Percentiles rank a stretch among this genome's conserved stretches.
Evolutionary conservation across 2,888 invertebrate genomes (phyloP).

Genomic region (Ichneumoninae sp.): DNA sequence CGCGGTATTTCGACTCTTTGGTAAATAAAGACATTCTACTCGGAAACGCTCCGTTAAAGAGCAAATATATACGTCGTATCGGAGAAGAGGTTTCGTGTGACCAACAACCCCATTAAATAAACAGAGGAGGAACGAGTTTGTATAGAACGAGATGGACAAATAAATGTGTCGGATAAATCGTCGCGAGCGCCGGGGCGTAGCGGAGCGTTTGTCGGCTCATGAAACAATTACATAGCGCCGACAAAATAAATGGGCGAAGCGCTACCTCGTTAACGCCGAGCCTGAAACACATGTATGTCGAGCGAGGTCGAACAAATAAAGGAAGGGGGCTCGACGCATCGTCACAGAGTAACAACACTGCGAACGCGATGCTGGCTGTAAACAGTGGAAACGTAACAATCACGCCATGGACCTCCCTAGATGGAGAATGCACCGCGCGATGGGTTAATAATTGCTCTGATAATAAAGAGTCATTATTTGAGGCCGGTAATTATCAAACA

Average conservation of each 20-base stretch:
- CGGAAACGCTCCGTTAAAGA: neutral
- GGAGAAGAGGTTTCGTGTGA: neutral
- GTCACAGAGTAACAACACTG: conserved; percentile 40
- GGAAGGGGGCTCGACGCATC: conserved; percentile 35
- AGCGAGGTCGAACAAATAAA: conserved; percentile 64
- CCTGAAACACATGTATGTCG: conserved; percentile 50
- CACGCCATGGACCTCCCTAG: neutral
- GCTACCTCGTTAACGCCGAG: conserved; percentile 58
- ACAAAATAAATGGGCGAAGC: conserved; percentile 72
- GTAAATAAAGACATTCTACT: neutral
- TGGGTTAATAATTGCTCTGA: conserved; percentile 53
- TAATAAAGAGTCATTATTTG: conserved; percentile 54
- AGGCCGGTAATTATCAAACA: conserved; percentile 23
- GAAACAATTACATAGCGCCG: conserved; percentile 75
- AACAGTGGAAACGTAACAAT: conserved; percentile 42
- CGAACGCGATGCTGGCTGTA: conserved; percentile 14
- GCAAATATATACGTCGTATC: neutral
- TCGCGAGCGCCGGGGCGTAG: neutral
- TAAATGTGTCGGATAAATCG: neutral
- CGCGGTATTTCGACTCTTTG: neutral
- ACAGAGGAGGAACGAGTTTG: neutral
- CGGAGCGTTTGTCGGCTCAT: conserved; percentile 68
- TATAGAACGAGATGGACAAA: neutral
- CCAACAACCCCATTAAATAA: neutral
- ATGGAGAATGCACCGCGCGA: conserved; percentile 18